phyloP scores from a whole-genome alignment of 2,888 invertebrate species.

The Cheilosia soror region DNA sequence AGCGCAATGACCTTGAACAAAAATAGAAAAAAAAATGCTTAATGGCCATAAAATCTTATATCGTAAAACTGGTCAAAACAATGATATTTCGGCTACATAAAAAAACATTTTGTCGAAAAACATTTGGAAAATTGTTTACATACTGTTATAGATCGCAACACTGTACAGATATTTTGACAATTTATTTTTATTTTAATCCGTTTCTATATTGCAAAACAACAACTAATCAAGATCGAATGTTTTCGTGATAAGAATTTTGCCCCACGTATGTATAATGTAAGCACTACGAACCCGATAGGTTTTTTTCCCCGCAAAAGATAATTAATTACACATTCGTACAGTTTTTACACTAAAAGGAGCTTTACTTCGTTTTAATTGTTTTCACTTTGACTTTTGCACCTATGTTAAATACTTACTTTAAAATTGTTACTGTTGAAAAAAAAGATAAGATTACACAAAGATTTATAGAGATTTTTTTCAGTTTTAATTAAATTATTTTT shows the following conservation, averaged over 20 bases:
- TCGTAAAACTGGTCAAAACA: not conserved
- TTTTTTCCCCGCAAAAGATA: conserved; percentile 20
- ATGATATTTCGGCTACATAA: not conserved
- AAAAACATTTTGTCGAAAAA: not conserved
- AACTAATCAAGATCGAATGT: conserved; percentile 12
- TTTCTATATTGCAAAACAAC: not conserved
- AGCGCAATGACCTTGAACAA: conserved; percentile 55
- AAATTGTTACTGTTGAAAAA: conserved; percentile 18
- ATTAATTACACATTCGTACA: conserved; percentile 19
- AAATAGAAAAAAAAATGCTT: conserved; percentile 16
- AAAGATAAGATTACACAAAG: conserved; percentile 36
- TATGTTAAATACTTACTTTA: conserved; percentile 39
- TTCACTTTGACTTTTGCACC: not conserved
- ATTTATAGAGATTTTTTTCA: conserved; percentile 50
- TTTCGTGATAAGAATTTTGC: conserved; percentile 21
- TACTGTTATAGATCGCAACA: not conserved
- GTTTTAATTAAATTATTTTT: conserved; percentile 49
- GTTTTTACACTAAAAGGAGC: not conserved
- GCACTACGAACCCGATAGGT: not conserved
- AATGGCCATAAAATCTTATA: not conserved
- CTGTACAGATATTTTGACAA: not conserved
- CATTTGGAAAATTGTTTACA: not conserved
- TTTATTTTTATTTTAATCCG: conserved; percentile 12
- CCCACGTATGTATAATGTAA: conserved; percentile 8
- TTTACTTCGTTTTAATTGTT: not conserved